Conservation (phyloP, 2,113 vertebrate species). For the Chaetodon auriga region DNA sequence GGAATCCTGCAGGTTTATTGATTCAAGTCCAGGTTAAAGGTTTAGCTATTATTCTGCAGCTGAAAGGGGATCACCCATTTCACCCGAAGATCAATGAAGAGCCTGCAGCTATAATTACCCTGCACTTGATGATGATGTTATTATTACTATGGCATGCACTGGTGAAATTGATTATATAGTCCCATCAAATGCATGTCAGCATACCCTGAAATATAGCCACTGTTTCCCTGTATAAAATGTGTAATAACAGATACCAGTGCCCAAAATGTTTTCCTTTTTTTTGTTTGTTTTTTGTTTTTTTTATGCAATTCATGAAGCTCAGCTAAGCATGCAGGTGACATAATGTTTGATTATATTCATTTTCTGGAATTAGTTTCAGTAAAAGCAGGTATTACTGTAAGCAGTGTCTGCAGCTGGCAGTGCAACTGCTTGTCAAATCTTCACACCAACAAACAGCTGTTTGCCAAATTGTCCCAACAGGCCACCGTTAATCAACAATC, state of each 20-base stretch:
- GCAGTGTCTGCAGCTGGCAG: conserved; percentile 50
- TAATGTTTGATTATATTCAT: conserved; percentile 33
- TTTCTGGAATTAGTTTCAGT: conserved; percentile 23
- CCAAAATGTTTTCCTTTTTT: neutral
- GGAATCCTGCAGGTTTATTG: conserved; percentile 77
- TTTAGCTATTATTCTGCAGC: conserved; percentile 81
- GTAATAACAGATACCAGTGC: neutral
- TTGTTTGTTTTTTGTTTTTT: conserved; percentile 8
- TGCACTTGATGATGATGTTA: conserved; percentile 81
- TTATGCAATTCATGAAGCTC: conserved; percentile 2
- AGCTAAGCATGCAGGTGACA: conserved; percentile 30
- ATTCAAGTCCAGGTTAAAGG: conserved; percentile 82
- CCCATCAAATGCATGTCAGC: conserved; percentile 59
- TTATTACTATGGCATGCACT: conserved; percentile 77
- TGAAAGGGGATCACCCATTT: conserved; percentile 80
- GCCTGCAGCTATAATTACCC: conserved; percentile 83
- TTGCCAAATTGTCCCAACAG: conserved; percentile 52
- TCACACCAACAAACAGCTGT: conserved; percentile 59
- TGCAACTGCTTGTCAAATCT: conserved; percentile 56
- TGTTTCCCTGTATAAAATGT: neutral
- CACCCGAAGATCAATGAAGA: conserved; percentile 80
- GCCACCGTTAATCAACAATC: conserved; percentile 40
- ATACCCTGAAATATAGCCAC: conserved; percentile 30
- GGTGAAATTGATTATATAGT: conserved; percentile 66
- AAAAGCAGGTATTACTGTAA: conserved; percentile 25